Conservation (phyloP, 2,888 invertebrate species). For the Silvanus unidentatus region DNA sequence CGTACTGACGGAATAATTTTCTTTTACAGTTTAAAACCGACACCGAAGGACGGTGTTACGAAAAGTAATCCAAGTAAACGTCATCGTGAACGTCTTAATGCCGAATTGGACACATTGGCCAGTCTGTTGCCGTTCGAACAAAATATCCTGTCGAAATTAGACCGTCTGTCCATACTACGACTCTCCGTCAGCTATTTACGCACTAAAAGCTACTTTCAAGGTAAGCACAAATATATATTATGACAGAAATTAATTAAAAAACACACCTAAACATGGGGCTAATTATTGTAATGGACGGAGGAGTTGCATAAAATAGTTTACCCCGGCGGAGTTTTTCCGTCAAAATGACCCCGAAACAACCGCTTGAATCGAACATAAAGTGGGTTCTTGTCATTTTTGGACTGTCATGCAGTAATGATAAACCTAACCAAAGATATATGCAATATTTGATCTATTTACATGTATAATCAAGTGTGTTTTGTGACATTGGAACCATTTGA, state of each 20-base stretch:
- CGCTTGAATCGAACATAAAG: no score
- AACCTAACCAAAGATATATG: no score
- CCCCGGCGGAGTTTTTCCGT: no score
- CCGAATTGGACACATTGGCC: slow-evolving; percentile 95
- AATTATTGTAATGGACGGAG: slow-evolving; percentile 8
- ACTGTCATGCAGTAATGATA: no score
- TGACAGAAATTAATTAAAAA: slow-evolving; percentile 6
- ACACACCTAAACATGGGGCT: background rate
- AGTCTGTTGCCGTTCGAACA: slow-evolving; percentile 93
- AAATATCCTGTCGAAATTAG: slow-evolving; percentile 95
- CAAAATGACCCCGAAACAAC: no score
- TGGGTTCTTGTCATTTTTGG: no score
- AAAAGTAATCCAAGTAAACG: slow-evolving; percentile 98
- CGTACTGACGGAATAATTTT: slow-evolving; percentile 12
- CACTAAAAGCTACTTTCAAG: slow-evolving; percentile 99
- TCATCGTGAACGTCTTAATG: slow-evolving; percentile 95
- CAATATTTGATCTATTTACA: no score
- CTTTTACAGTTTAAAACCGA: slow-evolving; percentile 82
- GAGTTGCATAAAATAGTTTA: no score
- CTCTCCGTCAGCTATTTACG: slow-evolving; percentile 97
- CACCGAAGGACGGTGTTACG: slow-evolving; percentile 90
- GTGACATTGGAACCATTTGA: no score
- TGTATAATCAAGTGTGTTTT: no score
- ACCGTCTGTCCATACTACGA: slow-evolving; percentile 94
- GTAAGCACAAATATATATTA: slow-evolving; percentile 53